phyloP scores from a whole-genome alignment of 2,113 vertebrate species.

The Cyprinus carpio region DNA sequence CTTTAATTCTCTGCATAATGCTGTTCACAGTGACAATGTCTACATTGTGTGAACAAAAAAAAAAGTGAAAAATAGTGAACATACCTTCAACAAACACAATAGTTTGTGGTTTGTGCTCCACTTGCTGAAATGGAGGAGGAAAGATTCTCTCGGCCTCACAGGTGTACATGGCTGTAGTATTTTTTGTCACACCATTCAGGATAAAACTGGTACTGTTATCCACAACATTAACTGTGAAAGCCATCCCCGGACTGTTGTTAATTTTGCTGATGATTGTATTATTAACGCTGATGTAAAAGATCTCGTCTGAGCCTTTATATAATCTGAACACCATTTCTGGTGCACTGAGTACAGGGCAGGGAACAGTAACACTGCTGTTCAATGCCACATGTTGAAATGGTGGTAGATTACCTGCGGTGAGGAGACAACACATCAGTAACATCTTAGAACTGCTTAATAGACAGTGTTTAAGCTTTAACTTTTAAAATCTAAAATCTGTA shows the following conservation, averaged over 20 bases:
- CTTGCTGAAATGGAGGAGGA: conserved; percentile 40
- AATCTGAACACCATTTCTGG: conserved; percentile 39
- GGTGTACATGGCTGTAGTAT: conserved; percentile 46
- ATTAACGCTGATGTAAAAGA: background rate
- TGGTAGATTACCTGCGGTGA: conserved; percentile 11
- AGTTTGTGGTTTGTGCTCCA: background rate
- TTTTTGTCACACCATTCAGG: background rate
- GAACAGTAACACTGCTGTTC: conserved; percentile 2
- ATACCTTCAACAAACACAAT: conserved; percentile 54
- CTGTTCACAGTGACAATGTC: background rate
- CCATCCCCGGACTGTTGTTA: background rate
- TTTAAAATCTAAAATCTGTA: background rate
- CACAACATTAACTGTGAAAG: background rate
- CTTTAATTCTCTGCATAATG: background rate
- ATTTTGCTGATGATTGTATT: background rate
- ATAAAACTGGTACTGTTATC: conserved; percentile 27
- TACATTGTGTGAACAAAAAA: no score
- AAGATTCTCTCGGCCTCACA: conserved; percentile 38
- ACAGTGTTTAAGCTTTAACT: background rate
- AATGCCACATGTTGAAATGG: background rate
- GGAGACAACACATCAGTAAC: background rate
- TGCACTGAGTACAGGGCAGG: conserved; percentile 35
- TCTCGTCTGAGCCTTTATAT: background rate
- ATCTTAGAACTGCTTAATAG: background rate
- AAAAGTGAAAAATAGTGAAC: no score